Conservation (phyloP, 2,797 vertebrate genomes). For the Podarcis lilfordi region DNA sequence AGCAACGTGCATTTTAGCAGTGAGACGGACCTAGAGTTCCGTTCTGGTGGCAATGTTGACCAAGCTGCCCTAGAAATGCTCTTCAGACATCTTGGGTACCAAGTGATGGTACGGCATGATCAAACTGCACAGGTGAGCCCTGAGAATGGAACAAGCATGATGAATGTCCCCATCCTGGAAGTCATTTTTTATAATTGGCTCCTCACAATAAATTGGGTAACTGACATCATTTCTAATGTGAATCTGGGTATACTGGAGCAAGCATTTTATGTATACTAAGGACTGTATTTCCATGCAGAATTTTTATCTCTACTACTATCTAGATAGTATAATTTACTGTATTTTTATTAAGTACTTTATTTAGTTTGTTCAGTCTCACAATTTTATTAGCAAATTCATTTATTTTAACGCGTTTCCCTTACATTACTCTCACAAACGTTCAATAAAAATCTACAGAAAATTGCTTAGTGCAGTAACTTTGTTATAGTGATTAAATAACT, state of each 20-base stretch:
- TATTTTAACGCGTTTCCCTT: background rate
- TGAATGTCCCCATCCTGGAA: background rate
- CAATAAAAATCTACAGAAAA: background rate
- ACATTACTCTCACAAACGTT: background rate
- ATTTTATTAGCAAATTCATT: background rate
- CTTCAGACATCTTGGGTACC: slow-evolving; percentile 89
- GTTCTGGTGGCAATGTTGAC: slow-evolving; percentile 93
- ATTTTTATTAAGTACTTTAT: background rate
- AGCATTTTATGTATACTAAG: background rate
- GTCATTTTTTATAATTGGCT: background rate
- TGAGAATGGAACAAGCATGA: background rate
- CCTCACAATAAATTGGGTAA: background rate
- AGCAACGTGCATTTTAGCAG: slow-evolving; percentile 90
- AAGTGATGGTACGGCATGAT: slow-evolving; percentile 81
- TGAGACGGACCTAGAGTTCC: slow-evolving; percentile 85
- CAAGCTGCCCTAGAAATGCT: slow-evolving; percentile 85
- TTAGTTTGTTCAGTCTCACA: background rate
- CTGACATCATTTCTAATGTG: background rate
- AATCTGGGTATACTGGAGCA: background rate
- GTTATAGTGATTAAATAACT: background rate
- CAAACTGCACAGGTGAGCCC: slow-evolving; percentile 86
- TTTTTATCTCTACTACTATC: background rate
- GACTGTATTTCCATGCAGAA: background rate
- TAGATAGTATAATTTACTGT: background rate
- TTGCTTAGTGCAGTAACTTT: background rate